phyloP scores from a whole-genome alignment of 2,888 invertebrate species.

The Eugnorisma glareosa region DNA sequence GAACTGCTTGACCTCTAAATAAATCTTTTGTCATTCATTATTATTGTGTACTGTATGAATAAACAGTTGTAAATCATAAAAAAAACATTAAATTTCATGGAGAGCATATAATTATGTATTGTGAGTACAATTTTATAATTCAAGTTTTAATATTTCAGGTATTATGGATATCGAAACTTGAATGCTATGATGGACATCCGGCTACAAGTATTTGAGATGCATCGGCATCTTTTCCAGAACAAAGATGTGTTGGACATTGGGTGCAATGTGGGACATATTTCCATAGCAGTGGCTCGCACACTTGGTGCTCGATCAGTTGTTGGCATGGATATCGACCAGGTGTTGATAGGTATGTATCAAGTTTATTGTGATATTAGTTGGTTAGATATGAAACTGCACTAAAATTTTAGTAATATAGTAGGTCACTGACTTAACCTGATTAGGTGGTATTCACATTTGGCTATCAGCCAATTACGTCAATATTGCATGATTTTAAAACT shows the following conservation, averaged over 20 bases:
- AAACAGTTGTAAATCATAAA: slow-evolving; percentile 22
- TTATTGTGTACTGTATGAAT: slow-evolving; percentile 46
- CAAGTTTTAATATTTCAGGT: slow-evolving; percentile 88
- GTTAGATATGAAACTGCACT: slow-evolving; percentile 2
- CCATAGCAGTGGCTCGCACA: slow-evolving; percentile 96
- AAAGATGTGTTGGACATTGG: slow-evolving; percentile 99
- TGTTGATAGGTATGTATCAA: slow-evolving; percentile 92
- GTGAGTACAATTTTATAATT: slow-evolving; percentile 15
- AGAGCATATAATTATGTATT: slow-evolving; percentile 3
- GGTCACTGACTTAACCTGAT: slow-evolving; percentile 38
- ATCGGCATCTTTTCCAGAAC: slow-evolving; percentile 95
- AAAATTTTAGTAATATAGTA: slow-evolving; percentile 1
- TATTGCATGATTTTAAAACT: slow-evolving; percentile 22
- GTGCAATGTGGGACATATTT: slow-evolving; percentile 99
- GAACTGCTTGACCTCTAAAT: slow-evolving; percentile 54
- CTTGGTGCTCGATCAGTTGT: slow-evolving; percentile 96
- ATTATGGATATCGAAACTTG: slow-evolving; percentile 98
- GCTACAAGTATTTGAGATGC: slow-evolving; percentile 94
- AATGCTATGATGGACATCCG: slow-evolving; percentile 95
- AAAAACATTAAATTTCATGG: slow-evolving; percentile 44
- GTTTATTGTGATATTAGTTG: not conserved
- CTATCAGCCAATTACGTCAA: slow-evolving; percentile 36
- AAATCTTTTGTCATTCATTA: slow-evolving; percentile 45
- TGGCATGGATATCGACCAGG: slow-evolving; percentile 98
- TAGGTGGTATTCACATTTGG: slow-evolving; percentile 49